These are phyloP conservation scores for Sisyra nigra DNA, from an alignment of 2,888 invertebrate genomes.

Conservation along the genomic window DNA sequence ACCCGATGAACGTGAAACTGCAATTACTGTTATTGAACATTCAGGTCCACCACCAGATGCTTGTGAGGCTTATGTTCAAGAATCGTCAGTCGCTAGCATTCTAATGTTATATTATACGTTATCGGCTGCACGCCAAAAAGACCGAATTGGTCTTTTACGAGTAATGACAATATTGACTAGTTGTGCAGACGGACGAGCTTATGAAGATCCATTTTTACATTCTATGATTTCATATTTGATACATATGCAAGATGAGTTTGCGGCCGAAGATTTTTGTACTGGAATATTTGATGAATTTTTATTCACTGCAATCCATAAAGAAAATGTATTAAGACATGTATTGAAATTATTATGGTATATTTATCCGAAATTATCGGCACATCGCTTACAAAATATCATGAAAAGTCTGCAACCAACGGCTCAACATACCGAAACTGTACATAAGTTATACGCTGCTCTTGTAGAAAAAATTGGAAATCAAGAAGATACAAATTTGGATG, in stretches of 20 bases:
- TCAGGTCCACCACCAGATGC: slow-evolving; percentile 87
- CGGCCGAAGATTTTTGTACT: slow-evolving; percentile 87
- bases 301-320: slow-evolving; percentile 72
- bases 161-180: slow-evolving; percentile 81
- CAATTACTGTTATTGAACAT: slow-evolving; percentile 85
- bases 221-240: slow-evolving; percentile 74
- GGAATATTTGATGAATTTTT: slow-evolving; percentile 93
- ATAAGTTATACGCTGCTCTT: slow-evolving; percentile 58
- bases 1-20: slow-evolving; percentile 85
- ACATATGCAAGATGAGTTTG: slow-evolving; percentile 82
- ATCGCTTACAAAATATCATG: slow-evolving; percentile 63
- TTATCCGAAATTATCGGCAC: slow-evolving; percentile 66
- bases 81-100: slow-evolving; percentile 82
- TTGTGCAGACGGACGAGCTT: slow-evolving; percentile 82
- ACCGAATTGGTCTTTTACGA: slow-evolving; percentile 64
- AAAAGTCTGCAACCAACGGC: slow-evolving; percentile 60
- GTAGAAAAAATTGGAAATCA: slow-evolving; percentile 63
- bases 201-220: slow-evolving; percentile 90
- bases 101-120: slow-evolving; percentile 90
- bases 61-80: slow-evolving; percentile 81
- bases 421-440: slow-evolving; percentile 74
- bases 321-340: slow-evolving; percentile 84
- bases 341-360: slow-evolving; percentile 83
- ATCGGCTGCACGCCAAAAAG: slow-evolving; percentile 68
- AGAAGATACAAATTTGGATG: slow-evolving; percentile 40